Evolutionary conservation across 2,113 vertebrate genomes (phyloP), one percentile per base, ranked within the genome.

Genomic region (Gila orcuttii): DNA sequence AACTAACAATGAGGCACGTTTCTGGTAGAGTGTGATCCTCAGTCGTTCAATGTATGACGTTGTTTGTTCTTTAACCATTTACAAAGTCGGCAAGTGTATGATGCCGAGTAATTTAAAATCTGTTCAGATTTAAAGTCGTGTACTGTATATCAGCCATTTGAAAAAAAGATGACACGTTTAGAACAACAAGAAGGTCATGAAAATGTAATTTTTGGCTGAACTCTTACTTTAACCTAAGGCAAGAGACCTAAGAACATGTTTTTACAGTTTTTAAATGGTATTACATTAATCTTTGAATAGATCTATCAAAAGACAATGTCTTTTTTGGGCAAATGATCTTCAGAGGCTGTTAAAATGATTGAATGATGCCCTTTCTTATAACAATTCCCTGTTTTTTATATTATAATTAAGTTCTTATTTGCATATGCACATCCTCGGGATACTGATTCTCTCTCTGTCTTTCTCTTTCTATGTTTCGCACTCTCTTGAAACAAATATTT

Each of bases 321-420:
- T 28, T 10, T 69, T 39, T 69, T 39, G 66, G 33, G 7, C 33
- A 39, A 19, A 66, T 31, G 25, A 66, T 15, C 69, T 36, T 36
- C 8, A 28, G 13, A 13, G 11, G 28, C 31, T 68, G 31, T 71
- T 73, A 45, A 45, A n/a, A n/a, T 73, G 5, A 50, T 50, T 50
- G 13, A 50, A 50, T 17, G 15, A 52, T 39, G 11, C 36, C 23
- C 36, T 25, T 79, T 42, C 3, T 62, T 62, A 3, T 50, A 9
- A 59, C 57, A 59, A 59, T 77, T 79, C 52, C 76, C 5, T 13
- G 33, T 57, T 57, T 79, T 75, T n/a, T 75, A 25, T 75, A 75
- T 50, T 47, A 25, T 28, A 47, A 9, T 8, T 75, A 23, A 75
- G 42, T 13, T 75, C n/a, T 47, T 9, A 75, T 75, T 64, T 75